These are phyloP conservation scores for Periphyllus acericola DNA, from an alignment of 2,888 invertebrate species.

Conservation along the genomic window DNA sequence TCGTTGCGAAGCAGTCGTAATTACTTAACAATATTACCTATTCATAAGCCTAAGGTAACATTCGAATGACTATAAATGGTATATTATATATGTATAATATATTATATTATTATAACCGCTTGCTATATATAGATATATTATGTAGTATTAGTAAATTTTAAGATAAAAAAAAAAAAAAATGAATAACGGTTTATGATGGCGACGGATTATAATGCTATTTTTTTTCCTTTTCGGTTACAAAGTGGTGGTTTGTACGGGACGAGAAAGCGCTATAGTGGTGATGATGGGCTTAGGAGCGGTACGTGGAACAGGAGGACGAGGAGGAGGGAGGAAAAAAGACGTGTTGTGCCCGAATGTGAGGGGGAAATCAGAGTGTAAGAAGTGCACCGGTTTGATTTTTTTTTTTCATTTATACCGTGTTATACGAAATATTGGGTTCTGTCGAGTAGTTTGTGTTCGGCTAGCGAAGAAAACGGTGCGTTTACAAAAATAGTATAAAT, in stretches of 20 bases:
- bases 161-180: not conserved
- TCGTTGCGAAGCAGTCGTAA: constrained; percentile 54
- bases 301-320: not conserved
- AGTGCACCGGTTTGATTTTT: not conserved
- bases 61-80: constrained; percentile 56
- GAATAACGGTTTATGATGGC: constrained; percentile 3
- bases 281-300: not conserved
- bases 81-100: constrained; percentile 23
- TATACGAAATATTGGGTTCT: not conserved
- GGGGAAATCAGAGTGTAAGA: not conserved
- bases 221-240: not conserved
- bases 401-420: not conserved
- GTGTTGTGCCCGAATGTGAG: not conserved
- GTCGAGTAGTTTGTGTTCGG: not conserved
- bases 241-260: not conserved
- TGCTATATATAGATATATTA: constrained; percentile 6
- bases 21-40: constrained; percentile 53
- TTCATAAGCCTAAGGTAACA: constrained; percentile 58
- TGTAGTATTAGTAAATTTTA: not conserved
- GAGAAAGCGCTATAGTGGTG: constrained; percentile 7
- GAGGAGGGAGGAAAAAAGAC: not conserved
- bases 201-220: not conserved
- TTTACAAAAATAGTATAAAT: not conserved
- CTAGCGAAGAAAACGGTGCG: not conserved
- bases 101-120: constrained; percentile 31